Evolutionary conservation across 1,140 invertebrate species (phyloP).

Genomic region (Oryctes rhinoceros): DNA sequence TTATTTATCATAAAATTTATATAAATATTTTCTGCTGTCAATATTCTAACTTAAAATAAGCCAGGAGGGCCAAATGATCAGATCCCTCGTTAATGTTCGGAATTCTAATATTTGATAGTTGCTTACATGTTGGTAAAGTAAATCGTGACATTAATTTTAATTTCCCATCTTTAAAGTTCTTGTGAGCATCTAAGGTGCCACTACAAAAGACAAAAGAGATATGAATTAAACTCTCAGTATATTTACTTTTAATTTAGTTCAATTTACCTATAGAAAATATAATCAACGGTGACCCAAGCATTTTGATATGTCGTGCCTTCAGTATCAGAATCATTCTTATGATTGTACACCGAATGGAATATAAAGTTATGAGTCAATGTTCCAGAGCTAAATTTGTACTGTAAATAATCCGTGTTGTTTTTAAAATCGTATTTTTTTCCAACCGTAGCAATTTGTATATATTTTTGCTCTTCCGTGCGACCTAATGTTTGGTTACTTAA

Average conservation of each 20-base stretch:
- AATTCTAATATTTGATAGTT: conserved; percentile 71
- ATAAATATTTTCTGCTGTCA: conserved; percentile 17
- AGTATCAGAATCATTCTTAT: conserved; percentile 55
- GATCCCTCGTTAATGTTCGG: conserved; percentile 80
- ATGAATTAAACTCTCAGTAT: neutral
- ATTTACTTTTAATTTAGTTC: neutral
- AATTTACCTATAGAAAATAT: conserved; percentile 76
- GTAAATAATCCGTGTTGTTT: conserved; percentile 26
- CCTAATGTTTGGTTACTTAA: conserved; percentile 48
- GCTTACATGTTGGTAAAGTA: conserved; percentile 67
- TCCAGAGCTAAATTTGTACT: conserved; percentile 61
- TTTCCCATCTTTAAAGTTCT: conserved; percentile 51
- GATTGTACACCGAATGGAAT: conserved; percentile 67
- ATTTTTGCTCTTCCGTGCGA: conserved; percentile 46
- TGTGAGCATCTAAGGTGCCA: conserved; percentile 42
- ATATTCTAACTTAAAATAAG: conserved; percentile 64
- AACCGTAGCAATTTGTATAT: conserved; percentile 47
- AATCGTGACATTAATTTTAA: conserved; percentile 70
- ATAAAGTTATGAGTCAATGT: conserved; percentile 65
- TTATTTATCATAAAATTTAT: conserved; percentile 7
- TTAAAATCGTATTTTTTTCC: conserved; percentile 21
- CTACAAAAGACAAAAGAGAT: conserved; percentile 46
- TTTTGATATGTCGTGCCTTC: conserved; percentile 79
- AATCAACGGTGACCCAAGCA: conserved; percentile 82
- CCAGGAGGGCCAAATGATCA: conserved; percentile 79